Conservation (phyloP, 92 coral and sea anemone species). For the Pocillopora meandrina region DNA sequence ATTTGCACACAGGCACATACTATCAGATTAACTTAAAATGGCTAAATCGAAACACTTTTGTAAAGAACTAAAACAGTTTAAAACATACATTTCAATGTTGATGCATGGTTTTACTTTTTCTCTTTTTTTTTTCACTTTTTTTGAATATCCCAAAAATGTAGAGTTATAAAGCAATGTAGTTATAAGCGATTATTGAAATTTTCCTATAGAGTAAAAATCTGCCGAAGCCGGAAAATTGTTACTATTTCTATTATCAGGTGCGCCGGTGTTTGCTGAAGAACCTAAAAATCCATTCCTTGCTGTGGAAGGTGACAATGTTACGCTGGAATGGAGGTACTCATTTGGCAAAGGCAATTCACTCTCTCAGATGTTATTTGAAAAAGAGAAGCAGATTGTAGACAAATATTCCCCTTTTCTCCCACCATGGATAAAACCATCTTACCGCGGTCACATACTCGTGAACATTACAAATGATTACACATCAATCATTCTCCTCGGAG, state of each 20-base stretch:
- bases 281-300: not conserved
- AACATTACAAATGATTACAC: not conserved
- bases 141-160: too few species aligned
- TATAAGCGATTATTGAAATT: too few species aligned
- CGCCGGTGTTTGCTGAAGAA: not conserved
- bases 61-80: too few species aligned
- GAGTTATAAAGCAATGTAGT: too few species aligned
- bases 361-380: not conserved
- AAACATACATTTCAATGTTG: too few species aligned
- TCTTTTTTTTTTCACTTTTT: too few species aligned
- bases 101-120: too few species aligned
- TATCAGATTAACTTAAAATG: too few species aligned
- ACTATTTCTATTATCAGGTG: not conserved
- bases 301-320: not conserved
- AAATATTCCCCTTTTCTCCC: not conserved
- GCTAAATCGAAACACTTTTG: too few species aligned
- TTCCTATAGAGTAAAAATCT: too few species aligned
- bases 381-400: not conserved
- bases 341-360: not conserved
- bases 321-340: conserved; percentile 13
- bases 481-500: not conserved
- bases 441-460: not conserved
- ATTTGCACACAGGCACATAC: too few species aligned
- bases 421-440: not conserved
- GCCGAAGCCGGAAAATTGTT: too few species aligned